Evolutionary conservation across 2,797 vertebrate genomes (phyloP), one percentile per base, ranked within the genome.

Genomic region (Sebastes paucispinis): DNA sequence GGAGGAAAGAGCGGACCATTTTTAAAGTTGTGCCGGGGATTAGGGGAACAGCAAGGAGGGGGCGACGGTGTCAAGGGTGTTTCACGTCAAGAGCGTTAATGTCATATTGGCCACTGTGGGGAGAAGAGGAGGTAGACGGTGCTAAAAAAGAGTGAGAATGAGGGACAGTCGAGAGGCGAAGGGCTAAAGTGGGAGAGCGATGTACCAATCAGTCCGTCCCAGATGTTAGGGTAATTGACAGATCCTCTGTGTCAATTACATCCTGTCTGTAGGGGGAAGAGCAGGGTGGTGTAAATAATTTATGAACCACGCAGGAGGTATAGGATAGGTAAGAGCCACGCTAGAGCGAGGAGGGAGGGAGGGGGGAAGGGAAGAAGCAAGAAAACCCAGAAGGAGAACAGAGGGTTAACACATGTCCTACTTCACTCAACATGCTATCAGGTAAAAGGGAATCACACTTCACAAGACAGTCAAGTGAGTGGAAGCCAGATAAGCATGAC

Each of bases 201-300:
- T 81, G 87, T 55, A 63, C 73, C 83, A 86, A 86, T 91, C 84
- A 79, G 77, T 72, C 83, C 86, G 69, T 85, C 86, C 81, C 87
- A 92, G 91, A 92, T 91, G 92, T 91, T 88, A 6, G 70, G 74
- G 76, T 85, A 90, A 93, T 90, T 82, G 90, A 89, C 89, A 83
- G 85, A 93, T 91, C 86, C 84, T 88, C 76, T 59, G 86, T 90
- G 88, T 93, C 93, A 87, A 81, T 94, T 92, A 90, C 84, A 85
- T 73, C 85, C 89, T 74, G 85, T 87, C 78, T 79, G 88, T 68
- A 64, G 77, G 75, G 69, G 70, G 54, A 69, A 27, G 64, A 76
- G 81, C 73, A 57, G 76, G 43, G 34, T 69, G 77, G 58, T 69
- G 83, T 93, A 82, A 93, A 94, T 93, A 84, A 94, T 92, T 80